A percentile compares a stretch with the other conserved stretches of the same genome.
phyloP scores from a whole-genome alignment of 1,140 invertebrate genomes.

The Schmidtea mediterranea region DNA sequence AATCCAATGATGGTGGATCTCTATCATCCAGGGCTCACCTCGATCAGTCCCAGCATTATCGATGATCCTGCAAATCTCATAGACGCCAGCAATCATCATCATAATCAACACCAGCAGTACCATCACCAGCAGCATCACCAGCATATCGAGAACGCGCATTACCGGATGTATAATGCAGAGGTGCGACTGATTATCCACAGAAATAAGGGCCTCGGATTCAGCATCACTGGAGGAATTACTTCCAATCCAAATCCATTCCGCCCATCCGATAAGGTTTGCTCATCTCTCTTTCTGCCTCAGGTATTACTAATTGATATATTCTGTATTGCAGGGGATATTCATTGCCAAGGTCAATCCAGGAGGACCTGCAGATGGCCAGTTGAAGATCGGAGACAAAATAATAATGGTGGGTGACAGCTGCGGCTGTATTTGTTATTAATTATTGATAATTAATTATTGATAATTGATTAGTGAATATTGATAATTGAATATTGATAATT shows the following conservation, averaged over 20 bases:
- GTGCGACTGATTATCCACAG: constrained; percentile 17
- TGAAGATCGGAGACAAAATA: constrained; percentile 15
- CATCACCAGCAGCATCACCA: too few species aligned
- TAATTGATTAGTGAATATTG: too few species aligned
- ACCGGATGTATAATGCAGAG: constrained; percentile 11
- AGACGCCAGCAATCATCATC: too few species aligned
- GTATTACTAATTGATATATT: not conserved
- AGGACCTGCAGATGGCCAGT: constrained; percentile 12
- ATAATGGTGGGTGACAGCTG: constrained; percentile 14
- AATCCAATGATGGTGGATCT: too few species aligned
- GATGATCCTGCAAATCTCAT: too few species aligned
- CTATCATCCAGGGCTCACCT: too few species aligned
- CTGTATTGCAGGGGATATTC: constrained; percentile 14
- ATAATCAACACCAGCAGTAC: too few species aligned
- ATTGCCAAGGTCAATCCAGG: constrained; percentile 14
- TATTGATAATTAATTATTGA: too few species aligned
- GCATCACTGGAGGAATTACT: constrained; percentile 20
- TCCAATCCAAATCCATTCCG: constrained; percentile 21
- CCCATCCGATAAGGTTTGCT: constrained; percentile 16
- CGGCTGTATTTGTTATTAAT: too few species aligned
- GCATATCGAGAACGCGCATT: too few species aligned
- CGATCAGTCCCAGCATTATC: too few species aligned
- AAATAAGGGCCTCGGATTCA: constrained; percentile 22
- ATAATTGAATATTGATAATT: too few species aligned
- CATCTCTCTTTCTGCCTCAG: not conserved